Evolutionary conservation across 2,888 invertebrate species (phyloP).

Genomic region (Bedellia somnulentella): DNA sequence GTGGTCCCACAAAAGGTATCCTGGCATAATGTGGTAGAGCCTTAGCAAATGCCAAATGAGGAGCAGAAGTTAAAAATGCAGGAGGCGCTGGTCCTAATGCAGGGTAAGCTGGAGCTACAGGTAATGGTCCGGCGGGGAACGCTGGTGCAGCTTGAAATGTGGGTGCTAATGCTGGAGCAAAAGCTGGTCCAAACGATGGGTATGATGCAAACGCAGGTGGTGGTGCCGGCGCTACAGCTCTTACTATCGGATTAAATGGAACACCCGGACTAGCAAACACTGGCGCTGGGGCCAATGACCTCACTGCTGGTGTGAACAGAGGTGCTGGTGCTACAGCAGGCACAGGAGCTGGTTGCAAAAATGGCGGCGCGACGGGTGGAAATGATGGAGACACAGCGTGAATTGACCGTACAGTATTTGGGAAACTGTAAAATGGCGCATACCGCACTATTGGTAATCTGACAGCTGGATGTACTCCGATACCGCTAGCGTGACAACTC

Average conservation of each 20-base stretch:
- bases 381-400: conserved; percentile 25
- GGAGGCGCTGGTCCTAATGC: conserved; percentile 2
- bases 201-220: conserved; percentile 5
- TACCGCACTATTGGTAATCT: conserved; percentile 41
- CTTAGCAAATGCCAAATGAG: conserved; percentile 19
- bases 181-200: conserved; percentile 2
- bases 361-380: conserved; percentile 11
- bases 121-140: too few species aligned
- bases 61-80: conserved; percentile 9
- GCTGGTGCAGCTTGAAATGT: too few species aligned
- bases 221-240: conserved; percentile 10
- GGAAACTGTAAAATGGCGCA: conserved; percentile 50
- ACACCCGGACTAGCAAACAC: conserved; percentile 9
- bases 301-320: conserved; percentile 5
- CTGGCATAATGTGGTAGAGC: conserved; percentile 33
- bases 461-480: conserved; percentile 30
- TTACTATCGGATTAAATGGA: conserved; percentile 9
- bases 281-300: conserved; percentile 7
- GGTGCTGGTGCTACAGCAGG: conserved; percentile 8
- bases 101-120: conserved; percentile 6
- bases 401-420: conserved; percentile 36
- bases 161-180: too few species aligned
- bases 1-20: conserved; percentile 19
- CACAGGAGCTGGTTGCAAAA: conserved; percentile 15
- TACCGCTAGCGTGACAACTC: conserved; percentile 43